Base-by-base conservation (phyloP, 23 tunicate genomes). In the Aplidium turbinatum region DNA sequence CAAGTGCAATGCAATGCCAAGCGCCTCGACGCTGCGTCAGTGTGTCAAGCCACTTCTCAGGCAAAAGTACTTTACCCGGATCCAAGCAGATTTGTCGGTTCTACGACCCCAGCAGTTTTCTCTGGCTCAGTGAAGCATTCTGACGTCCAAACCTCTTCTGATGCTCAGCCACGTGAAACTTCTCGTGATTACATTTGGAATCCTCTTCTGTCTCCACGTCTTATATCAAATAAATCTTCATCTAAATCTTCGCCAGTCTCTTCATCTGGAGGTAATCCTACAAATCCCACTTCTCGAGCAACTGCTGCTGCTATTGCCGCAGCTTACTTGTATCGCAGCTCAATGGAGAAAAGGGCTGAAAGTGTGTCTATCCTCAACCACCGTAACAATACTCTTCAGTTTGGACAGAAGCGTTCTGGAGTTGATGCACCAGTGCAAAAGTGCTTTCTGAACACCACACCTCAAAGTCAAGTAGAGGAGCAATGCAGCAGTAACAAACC, bases 261-360 rank as follows among this genome's bases (percentile, higher is more conserved):
- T 16, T 42, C 16, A 42, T 42, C 48, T 9, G 13, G 48, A n/a
- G n/a, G n/a, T n/a, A n/a, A n/a, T n/a, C n/a, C n/a, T n/a, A n/a
- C n/a, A n/a, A n/a, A n/a, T n/a, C n/a, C n/a, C n/a, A n/a, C n/a
- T n/a, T n/a, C 47, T 3, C 46, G 47, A 9, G 22, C 71, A 20
- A 72, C 72, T 0, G 82, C 82, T 11, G 72, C 51, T 3, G 82
- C 71, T 16, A 72, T 76, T 18, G 82, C 82, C 42, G 82, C 71
- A 22, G 72, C 71, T 19, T 58, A 58, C 45, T 28, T 76, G 42
- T 62, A 76, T 31, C 45, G 58, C 71, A 76, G 82, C 42, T 30
- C 72, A 1, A 4, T 62, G 31, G 82, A 61, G 47, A 62, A 76
- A 33, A 58, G 48, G 62, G 54, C 58, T 1, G 33, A 47, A 22